Evolutionary conservation across 2,113 vertebrate species (phyloP), one percentile per base, ranked within the genome.

Genomic region (Meleagris gallopavo): DNA sequence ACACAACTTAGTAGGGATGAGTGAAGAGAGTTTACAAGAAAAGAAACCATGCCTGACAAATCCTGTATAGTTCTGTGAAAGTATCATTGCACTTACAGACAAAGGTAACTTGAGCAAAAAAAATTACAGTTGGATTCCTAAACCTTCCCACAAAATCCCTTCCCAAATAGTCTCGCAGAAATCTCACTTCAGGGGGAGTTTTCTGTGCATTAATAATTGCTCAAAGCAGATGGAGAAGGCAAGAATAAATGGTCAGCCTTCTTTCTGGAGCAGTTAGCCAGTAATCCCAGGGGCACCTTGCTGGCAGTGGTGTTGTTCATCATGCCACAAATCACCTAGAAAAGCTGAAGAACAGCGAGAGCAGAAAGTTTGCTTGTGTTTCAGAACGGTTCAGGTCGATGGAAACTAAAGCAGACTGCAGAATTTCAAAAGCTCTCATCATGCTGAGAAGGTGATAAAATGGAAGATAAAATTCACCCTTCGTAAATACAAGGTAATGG

Each of bases 161-260:
- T 71, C 83, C 79, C 79, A 95, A 96, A 93, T 70, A 93, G 54
- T 90, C 92, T 95, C 81, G 46, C 80, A 90, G 88, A 96, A 95
- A 77, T 55, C 90, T 74, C 83, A 69, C 0, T 1, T 95, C 86
- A 55, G 46, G 65, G 76, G 64, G 46, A 88, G 41, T 50, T 77
- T 83, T 52, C 79, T 81, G 61, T 67, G 69, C 80, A 92, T 95
- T 94, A 93, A 55, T 94, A 96, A 86, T 72, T 43, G 76, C 92
- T 76, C 69, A 55, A 77, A 95, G 83, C 79, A 90, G 95, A 76
- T 5, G 55, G 88, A 83, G 83, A 65, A 71, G 76, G 88, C 92
- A 88, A 88, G 88, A 95, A 96, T 93, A 95, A 96, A 93, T 90
- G 95, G 88, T 88, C 5, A 6, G 76, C 88, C 38, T 95, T 96